Conservation (phyloP, 2,888 invertebrate genomes). For the Rugalucina vietnamica region DNA sequence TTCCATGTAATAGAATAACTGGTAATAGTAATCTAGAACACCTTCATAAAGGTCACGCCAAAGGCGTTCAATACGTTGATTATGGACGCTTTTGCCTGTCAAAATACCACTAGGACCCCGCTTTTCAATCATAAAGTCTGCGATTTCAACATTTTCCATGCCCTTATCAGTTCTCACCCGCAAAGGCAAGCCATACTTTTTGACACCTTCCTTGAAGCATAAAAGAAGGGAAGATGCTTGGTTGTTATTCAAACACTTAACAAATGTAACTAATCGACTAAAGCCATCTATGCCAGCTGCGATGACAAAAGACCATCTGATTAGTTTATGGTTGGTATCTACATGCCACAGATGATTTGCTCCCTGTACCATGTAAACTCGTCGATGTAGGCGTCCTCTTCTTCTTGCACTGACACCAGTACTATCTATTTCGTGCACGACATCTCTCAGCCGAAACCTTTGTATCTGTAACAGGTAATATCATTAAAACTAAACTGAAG, state of each 20-base stretch:
- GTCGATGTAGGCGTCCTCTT: constrained; percentile 11
- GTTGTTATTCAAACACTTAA: constrained; percentile 43
- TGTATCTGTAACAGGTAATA: background rate
- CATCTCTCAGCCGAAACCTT: constrained; percentile 22
- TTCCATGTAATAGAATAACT: constrained; percentile 57
- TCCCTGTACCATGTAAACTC: constrained; percentile 33
- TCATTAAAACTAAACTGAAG: too few species aligned
- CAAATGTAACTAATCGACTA: constrained; percentile 40
- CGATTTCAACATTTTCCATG: constrained; percentile 44
- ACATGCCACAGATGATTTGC: constrained; percentile 56
- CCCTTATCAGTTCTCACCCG: constrained; percentile 42
- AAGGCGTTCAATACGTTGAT: constrained; percentile 50
- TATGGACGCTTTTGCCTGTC: constrained; percentile 41
- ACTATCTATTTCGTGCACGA: constrained; percentile 3
- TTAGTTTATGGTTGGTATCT: constrained; percentile 56
- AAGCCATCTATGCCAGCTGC: constrained; percentile 55
- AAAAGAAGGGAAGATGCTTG: constrained; percentile 44
- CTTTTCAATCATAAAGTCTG: constrained; percentile 29
- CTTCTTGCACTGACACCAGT: background rate
- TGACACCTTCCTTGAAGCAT: constrained; percentile 25
- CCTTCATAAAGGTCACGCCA: constrained; percentile 58
- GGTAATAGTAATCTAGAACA: constrained; percentile 41
- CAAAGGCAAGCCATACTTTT: constrained; percentile 31
- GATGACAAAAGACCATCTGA: constrained; percentile 49
- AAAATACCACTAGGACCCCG: constrained; percentile 28